Percentiles rank a stretch among this genome's conserved stretches.
Evolutionary conservation across 2,113 vertebrate genomes (phyloP).

Genomic region (Notechis scutatus): DNA sequence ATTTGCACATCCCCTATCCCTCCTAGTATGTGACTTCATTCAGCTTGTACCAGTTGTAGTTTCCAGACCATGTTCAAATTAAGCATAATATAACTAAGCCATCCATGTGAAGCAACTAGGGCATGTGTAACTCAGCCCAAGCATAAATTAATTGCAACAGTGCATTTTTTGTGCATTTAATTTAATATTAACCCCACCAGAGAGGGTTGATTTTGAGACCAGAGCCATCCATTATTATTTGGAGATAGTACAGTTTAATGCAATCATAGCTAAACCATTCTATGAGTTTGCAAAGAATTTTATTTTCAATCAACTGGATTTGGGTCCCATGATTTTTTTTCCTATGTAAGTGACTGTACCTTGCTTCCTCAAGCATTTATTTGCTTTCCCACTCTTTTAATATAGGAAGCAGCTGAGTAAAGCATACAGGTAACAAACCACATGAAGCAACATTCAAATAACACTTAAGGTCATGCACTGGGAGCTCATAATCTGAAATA

Average conservation of each 20-base stretch:
- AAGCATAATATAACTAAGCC: background rate
- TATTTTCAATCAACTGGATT: background rate
- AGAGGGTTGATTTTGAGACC: background rate
- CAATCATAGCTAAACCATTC: background rate
- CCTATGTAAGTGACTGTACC: background rate
- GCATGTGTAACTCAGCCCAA: background rate
- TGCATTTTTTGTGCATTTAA: background rate
- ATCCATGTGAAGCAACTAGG: background rate
- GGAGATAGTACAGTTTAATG: background rate
- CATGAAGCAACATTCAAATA: background rate
- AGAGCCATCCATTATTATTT: background rate
- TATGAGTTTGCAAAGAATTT: background rate
- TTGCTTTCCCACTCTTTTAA: background rate
- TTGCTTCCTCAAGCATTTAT: background rate
- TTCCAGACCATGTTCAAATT: background rate
- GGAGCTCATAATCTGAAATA: background rate
- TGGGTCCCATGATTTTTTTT: background rate
- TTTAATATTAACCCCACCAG: background rate
- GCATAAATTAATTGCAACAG: background rate
- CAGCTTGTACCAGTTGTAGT: background rate
- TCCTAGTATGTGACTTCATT: background rate
- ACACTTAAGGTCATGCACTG: background rate
- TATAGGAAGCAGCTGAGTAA: background rate
- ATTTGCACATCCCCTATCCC: background rate
- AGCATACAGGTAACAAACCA: background rate